Evolutionary conservation across 2,113 vertebrate species (phyloP).

Genomic region (Marcusenius ussheri): DNA sequence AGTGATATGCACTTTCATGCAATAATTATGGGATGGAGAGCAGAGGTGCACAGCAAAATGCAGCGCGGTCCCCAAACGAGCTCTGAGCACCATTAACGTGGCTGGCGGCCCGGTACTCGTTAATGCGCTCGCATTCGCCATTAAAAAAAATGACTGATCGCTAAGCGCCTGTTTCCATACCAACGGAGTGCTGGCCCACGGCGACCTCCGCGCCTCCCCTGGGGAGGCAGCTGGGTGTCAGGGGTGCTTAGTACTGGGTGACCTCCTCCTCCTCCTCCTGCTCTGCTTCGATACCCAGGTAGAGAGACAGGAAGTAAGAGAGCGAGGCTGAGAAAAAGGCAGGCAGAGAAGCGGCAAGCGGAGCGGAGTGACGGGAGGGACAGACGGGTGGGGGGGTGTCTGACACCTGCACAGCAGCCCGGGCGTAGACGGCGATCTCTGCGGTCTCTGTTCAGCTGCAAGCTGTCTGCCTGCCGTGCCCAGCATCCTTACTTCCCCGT

Average conservation of each 20-base stretch:
- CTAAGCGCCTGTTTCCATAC: conserved; percentile 3
- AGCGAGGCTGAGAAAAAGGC: background rate
- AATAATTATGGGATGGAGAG: conserved; percentile 6
- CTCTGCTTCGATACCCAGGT: background rate
- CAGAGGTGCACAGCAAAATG: background rate
- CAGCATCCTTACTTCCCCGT: background rate
- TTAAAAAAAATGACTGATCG: background rate
- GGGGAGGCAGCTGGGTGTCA: background rate
- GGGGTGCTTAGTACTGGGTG: background rate
- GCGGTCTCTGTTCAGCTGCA: background rate
- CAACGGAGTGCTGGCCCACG: background rate
- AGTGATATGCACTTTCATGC: background rate
- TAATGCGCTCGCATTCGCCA: background rate
- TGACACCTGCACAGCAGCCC: conserved; percentile 44
- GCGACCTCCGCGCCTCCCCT: background rate
- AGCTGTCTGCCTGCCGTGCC: background rate
- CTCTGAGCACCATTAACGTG: background rate
- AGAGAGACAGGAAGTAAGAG: background rate
- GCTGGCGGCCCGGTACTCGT: background rate
- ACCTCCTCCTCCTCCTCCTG: background rate
- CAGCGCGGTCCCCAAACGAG: background rate
- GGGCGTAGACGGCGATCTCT: conserved; percentile 25
- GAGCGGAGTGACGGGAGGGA: background rate
- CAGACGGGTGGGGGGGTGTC: conserved; percentile 27
- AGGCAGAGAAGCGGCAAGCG: background rate